Evolutionary conservation across 1,140 invertebrate species (phyloP), one percentile per base, ranked within the genome.

Genomic region (Halesus radiatus): DNA sequence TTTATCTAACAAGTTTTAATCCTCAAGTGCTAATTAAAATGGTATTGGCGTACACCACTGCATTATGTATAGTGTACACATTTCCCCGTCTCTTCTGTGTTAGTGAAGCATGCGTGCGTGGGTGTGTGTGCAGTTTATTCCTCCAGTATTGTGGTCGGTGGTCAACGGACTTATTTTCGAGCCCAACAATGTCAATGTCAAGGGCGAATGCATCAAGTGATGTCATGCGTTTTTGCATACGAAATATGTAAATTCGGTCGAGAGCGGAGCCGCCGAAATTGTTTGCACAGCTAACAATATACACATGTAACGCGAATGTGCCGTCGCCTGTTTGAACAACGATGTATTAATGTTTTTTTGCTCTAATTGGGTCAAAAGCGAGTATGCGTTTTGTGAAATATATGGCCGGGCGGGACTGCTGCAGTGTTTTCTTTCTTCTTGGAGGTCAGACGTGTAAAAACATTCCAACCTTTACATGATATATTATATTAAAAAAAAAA

Each of bases 141-240:
- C 37, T 45, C 10, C 37, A 45, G 58, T 60, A 23, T 60, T 20
- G 58, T 29, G 32, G 64, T 29, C 23, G 20, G 50, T 79, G 77
- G 77, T 79, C 77, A 79, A 72, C 68, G 77, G 45, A 79, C 77
- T 68, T 72, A 79, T 79, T 60, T 72, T 72, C 18, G 23, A 58
- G 77, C 26, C 29, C 62, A 66, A 64, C 76, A 56, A 79, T 60
- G 77, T 72, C 77, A 79, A 58, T 79, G 77, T 73, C 77, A 79
- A 79, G 77, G 77, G 77, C 77, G 53, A 72, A 79, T 79, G 56
- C 32, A 79, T 73, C 37, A 22, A 79, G 77, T 79, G 77, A 79
- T 72, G 77, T 79, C 77, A 79, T 60, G 77, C 29, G 64, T 32
- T 72, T 45, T 78, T 78, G 76, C 50, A 66, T 64, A 18, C 20